Percentiles rank a stretch among this genome's conserved stretches.
Conservation (phyloP, 2,113 vertebrate genomes). For the Lampris incognitus region DNA sequence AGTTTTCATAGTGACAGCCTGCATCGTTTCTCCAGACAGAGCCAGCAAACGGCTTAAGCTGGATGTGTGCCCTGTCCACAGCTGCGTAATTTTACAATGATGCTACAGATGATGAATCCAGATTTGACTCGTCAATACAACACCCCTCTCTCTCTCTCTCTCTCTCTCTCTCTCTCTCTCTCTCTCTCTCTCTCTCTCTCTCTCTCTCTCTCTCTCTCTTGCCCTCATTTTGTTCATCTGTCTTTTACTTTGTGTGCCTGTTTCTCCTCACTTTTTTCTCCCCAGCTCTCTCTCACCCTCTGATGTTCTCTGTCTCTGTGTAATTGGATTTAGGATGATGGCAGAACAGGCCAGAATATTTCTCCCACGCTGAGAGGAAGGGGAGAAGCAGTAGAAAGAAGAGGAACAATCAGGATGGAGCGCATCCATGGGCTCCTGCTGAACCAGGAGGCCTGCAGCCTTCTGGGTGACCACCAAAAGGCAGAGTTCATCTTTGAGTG, state of each 20-base stretch:
- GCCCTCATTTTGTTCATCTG: neutral
- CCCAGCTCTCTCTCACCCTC: neutral
- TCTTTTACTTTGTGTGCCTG: neutral
- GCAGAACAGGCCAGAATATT: neutral
- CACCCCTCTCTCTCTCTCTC: slow-evolving; percentile 16
- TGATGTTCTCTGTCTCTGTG: neutral
- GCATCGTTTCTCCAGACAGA: no score
- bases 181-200: neutral
- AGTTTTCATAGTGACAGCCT: no score
- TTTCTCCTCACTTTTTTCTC: neutral
- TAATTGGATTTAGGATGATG: slow-evolving; percentile 29
- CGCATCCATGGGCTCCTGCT: slow-evolving; percentile 87
- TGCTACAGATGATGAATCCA: neutral
- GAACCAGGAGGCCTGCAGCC: slow-evolving; percentile 84
- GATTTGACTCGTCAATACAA: neutral
- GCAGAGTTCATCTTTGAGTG: slow-evolving; percentile 90
- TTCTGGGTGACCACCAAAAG: slow-evolving; percentile 86
- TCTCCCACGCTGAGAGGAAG: slow-evolving; percentile 21
- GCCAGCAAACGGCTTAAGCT: no score
- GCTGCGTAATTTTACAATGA: no score
- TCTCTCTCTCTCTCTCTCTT: neutral
- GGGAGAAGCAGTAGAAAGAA: neutral
- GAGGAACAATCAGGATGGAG: slow-evolving; percentile 84
- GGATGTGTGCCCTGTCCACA: no score
- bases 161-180: neutral